Evolutionary conservation across 1,140 invertebrate genomes (phyloP), one percentile per base, ranked within the genome.

Genomic region (Rhizoglyphus robini): DNA sequence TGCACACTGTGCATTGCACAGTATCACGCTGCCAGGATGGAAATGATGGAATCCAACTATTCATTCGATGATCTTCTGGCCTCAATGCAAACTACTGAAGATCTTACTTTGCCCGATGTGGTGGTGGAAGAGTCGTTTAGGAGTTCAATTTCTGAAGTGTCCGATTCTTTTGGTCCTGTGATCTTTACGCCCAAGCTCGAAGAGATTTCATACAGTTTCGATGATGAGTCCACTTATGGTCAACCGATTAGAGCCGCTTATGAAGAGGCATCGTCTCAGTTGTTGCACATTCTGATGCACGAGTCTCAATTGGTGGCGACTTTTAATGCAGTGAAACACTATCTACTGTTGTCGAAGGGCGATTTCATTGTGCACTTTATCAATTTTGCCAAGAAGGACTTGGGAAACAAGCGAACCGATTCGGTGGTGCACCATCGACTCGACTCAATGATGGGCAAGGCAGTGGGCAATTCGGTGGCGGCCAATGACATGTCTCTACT

Each of bases 351-450:
- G 73, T 88, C 94, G 70, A 85, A 86, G 67, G 92, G 91, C 18
- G 90, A 94, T 76, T 93, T 93, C 72, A 87, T 92, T 65, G 85
- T 94, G 13, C 90, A 96, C 74, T 91, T 96, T 74, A 88, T 97
- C 85, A 91, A 94, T 75, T 83, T 93, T 62, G 92, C 91, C 67
- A 90, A 94, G 74, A 83, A 88, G 67, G 93, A 96, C 75, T 77
- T 98, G 61, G 84, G 80, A n/a, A n/a, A n/a, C 8, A 92, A 94
- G 78, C 84, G 84, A 72, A 87, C 90, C 67, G 84, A 87, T 73
- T 84, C 89, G 71, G 85, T 93, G n/a, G 75, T 90, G 72, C 86
- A 88, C 5, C 86, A 87, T 63, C 81, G 90, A 70, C 76, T 94
- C 51, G 86, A 90, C 72, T 87, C 87, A 23, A 77, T 95, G 25